Percentiles rank a stretch among this genome's conserved stretches.
phyloP scores from a whole-genome alignment of 2,797 vertebrate genomes.

The Clarias platycephalus region DNA sequence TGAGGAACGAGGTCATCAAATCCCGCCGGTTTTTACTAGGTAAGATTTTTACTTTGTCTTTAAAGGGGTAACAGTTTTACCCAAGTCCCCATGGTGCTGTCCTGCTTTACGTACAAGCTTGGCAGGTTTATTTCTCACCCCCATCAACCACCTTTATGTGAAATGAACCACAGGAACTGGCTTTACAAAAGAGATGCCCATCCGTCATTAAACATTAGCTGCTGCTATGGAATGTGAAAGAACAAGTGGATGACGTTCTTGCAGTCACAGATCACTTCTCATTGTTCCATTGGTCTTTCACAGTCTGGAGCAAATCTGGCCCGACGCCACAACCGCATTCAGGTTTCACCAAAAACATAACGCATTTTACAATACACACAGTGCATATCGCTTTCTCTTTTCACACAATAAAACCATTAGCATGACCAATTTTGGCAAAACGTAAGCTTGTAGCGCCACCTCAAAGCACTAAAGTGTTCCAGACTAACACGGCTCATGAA shows the following conservation, averaged over 20 bases:
- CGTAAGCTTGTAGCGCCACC: neutral
- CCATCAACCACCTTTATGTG: neutral
- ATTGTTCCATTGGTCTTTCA: slow-evolving; percentile 65
- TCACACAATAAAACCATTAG: slow-evolving; percentile 23
- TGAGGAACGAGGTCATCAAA: slow-evolving; percentile 6
- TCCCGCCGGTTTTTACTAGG: neutral
- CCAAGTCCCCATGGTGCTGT: slow-evolving; percentile 4
- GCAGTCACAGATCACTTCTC: slow-evolving; percentile 62
- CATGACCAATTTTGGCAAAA: slow-evolving; percentile 27
- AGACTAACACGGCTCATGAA: slow-evolving; percentile 27
- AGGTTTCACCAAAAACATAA: slow-evolving; percentile 44
- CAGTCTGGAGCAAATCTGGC: slow-evolving; percentile 59
- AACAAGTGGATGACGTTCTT: slow-evolving; percentile 60
- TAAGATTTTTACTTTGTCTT: slow-evolving; percentile 3
- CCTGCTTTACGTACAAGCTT: slow-evolving; percentile 11
- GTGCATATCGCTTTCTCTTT: slow-evolving; percentile 30
- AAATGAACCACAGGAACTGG: neutral
- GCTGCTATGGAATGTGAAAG: slow-evolving; percentile 10
- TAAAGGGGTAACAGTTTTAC: neutral
- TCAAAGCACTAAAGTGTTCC: neutral
- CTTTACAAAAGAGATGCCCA: neutral
- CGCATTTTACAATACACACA: slow-evolving; percentile 59
- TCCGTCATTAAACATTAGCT: neutral
- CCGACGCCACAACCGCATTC: slow-evolving; percentile 59
- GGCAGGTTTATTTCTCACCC: neutral